Conservation (phyloP, 2,113 vertebrate genomes). For the Callipepla squamata region DNA sequence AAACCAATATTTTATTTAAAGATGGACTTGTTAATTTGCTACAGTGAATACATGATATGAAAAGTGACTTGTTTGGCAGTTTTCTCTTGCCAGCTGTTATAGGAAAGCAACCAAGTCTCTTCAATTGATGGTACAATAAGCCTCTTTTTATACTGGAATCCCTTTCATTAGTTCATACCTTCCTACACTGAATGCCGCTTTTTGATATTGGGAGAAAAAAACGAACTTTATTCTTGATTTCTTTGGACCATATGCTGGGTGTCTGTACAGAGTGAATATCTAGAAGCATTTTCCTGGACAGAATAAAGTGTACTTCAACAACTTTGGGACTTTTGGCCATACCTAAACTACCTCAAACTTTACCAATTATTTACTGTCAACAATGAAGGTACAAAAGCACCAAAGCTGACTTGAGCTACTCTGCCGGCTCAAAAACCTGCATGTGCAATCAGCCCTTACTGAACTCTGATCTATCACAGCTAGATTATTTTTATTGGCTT, state of each 20-base stretch:
- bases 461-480: neutral
- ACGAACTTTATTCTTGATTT: neutral
- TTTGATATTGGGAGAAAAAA: neutral
- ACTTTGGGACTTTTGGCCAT: neutral
- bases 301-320: neutral
- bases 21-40: constrained; percentile 8
- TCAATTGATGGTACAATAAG: neutral
- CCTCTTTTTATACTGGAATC: neutral
- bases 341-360: neutral
- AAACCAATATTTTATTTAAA: constrained; percentile 16
- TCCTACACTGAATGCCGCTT: neutral
- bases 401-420: neutral
- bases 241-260: neutral
- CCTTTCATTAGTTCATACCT: neutral
- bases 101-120: constrained; percentile 11
- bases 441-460: neutral
- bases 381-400: neutral
- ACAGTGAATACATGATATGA: constrained; percentile 1
- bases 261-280: neutral
- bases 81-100: constrained; percentile 33
- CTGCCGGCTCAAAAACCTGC: neutral
- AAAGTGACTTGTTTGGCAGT: constrained; percentile 28
- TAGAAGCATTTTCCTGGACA: neutral
- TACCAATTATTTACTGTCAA: neutral
- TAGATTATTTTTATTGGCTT: neutral